Percentiles rank a stretch among this genome's conserved stretches.
Conservation (phyloP, 2,888 invertebrate genomes). For the Tetragonisca angustula region DNA sequence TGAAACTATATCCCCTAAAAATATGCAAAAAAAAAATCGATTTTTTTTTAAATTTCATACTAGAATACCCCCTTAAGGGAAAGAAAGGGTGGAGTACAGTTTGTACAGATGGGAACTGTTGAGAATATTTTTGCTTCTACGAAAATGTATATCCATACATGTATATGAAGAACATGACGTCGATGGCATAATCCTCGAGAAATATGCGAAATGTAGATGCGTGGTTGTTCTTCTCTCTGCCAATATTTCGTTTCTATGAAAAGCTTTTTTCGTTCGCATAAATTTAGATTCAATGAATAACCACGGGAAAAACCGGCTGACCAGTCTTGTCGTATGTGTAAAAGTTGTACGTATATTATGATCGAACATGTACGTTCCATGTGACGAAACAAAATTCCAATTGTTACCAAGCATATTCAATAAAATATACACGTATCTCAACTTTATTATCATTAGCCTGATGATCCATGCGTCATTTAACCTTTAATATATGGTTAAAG, state of each 20-base stretch:
- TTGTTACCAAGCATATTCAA: not conserved
- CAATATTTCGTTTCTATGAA: not conserved
- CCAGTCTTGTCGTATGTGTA: too few relatives aligned
- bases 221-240: conserved; percentile 9
- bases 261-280: not conserved
- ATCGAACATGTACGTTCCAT: not conserved
- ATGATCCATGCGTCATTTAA: not conserved
- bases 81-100: conserved; percentile 1
- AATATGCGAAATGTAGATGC: conserved; percentile 35
- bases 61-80: too few relatives aligned
- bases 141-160: not conserved
- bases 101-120: not conserved
- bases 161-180: not conserved
- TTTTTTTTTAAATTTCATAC: too few relatives aligned
- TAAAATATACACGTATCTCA: not conserved
- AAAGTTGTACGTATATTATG: not conserved
- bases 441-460: not conserved
- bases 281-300: conserved; percentile 32
- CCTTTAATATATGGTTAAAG: too few relatives aligned
- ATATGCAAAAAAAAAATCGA: too few relatives aligned
- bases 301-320: not conserved
- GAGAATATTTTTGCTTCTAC: not conserved
- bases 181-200: conserved; percentile 8
- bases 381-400: not conserved
- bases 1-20: too few relatives aligned